Base-by-base conservation (phyloP, 2,797 vertebrate species). In the Xiphorhynchus erythropygius region DNA sequence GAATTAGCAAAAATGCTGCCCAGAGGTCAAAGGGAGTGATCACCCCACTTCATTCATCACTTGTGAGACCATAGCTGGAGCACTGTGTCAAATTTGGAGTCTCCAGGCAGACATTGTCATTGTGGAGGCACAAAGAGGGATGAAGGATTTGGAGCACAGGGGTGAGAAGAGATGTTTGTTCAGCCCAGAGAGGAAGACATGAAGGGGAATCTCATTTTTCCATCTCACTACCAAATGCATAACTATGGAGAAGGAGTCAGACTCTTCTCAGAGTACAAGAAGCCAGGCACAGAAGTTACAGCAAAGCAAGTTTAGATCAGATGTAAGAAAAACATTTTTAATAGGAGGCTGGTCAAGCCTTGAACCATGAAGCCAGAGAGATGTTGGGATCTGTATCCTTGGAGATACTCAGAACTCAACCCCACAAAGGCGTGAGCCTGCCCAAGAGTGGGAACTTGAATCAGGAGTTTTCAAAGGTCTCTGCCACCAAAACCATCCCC, bases 1-100 rank as follows among this genome's bases (percentile, higher is more conserved):
- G 37, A 18, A 19, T 18, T 44, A 82, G 37, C 14, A 71, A 4
- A 68, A 59, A 9, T 28, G 21, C 3, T 46, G 25, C 19, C 41
- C 47, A 41, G 63, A 62, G 28, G 46, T 14, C 1, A 1, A 73
- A 11, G 27, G 23, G 60, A 69, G 57, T 5, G 17, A 41, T 39
- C 11, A 10, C 39, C 77, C 14, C 18, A 4, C 15, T 62, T 37
- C 25, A 0, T 11, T 49, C 2, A 2, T 25, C 23, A 44, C 13
- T 27, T 42, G 3, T 62, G 59, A 85, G 46, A 62, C 30, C 37
- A 53, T 11, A 37, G 67, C 32, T 78, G 63, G 55, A 68, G 63
- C 1, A 0, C 28, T 22, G 41, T 53, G 67, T n/a, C 53, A 47
- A 69, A 1, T 23, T 1, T 50, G 56, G 39, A 42, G 28, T 56